These are phyloP conservation scores for Drosophila prolongata DNA, from an alignment of 2,888 invertebrate genomes.

Conservation along the genomic window DNA sequence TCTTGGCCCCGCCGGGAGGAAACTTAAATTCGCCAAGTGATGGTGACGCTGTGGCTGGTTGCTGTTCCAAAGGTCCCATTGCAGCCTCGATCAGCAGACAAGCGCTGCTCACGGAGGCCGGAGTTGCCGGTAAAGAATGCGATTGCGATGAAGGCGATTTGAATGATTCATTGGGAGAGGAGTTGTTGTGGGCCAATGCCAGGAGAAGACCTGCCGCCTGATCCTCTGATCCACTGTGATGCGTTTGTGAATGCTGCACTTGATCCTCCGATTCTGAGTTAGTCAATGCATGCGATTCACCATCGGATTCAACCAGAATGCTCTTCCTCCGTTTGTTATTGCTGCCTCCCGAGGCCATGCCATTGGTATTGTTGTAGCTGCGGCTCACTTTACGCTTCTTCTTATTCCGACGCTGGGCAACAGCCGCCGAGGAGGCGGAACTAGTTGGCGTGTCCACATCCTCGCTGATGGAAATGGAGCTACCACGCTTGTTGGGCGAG, in stretches of 20 bases:
- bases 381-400: conserved; percentile 83
- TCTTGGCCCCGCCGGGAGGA: conserved; percentile 88
- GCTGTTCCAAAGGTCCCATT: conserved; percentile 89
- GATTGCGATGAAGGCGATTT: conserved; percentile 43
- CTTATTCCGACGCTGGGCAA: conserved; percentile 61
- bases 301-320: conserved; percentile 85
- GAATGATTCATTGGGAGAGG: conserved; percentile 45
- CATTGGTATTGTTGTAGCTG: conserved; percentile 55
- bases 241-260: conserved; percentile 39
- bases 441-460: conserved; percentile 47
- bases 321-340: conserved; percentile 86
- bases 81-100: conserved; percentile 93
- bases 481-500: conserved; percentile 70
- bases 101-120: conserved; percentile 88
- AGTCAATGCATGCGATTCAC: conserved; percentile 83
- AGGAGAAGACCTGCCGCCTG: conserved; percentile 87
- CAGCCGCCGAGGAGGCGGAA: conserved; percentile 8
- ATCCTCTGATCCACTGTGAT: conserved; percentile 68
- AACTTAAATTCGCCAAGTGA: conserved; percentile 88
- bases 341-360: conserved; percentile 76
- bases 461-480: conserved; percentile 57
- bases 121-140: conserved; percentile 8
- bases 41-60: conserved; percentile 24
- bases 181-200: conserved; percentile 86
- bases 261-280: conserved; percentile 88